Evolutionary conservation across 2,888 invertebrate genomes (phyloP).

Genomic region (Digitonthophagus gazella): DNA sequence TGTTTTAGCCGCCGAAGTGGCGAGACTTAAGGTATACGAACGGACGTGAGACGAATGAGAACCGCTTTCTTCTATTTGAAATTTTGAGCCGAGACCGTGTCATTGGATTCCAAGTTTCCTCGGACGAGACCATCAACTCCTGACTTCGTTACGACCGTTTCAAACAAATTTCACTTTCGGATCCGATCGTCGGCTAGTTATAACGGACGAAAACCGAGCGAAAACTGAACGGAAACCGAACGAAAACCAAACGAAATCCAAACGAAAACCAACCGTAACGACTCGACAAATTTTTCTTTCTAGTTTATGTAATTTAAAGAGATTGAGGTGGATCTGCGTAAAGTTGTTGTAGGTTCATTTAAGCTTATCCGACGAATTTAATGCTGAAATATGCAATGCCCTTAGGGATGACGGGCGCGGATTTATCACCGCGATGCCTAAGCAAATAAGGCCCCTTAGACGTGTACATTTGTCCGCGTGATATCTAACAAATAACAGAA

Average conservation of each 20-base stretch:
- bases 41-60: slow-evolving; percentile 4
- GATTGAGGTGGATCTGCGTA: slow-evolving; percentile 6
- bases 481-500: slow-evolving; percentile 12
- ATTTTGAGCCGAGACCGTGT: not conserved
- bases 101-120: not conserved
- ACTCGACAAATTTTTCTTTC: not conserved
- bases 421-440: slow-evolving; percentile 21
- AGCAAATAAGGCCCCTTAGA: slow-evolving; percentile 20
- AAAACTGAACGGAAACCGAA: no score
- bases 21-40: slow-evolving; percentile 13
- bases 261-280: no score
- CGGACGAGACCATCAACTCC: not conserved
- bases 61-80: not conserved
- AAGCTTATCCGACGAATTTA: slow-evolving; percentile 16
- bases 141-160: not conserved
- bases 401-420: slow-evolving; percentile 22
- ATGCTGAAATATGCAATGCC: slow-evolving; percentile 14
- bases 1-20: slow-evolving; percentile 14
- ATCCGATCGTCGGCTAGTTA: not conserved
- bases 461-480: slow-evolving; percentile 16
- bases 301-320: slow-evolving; percentile 9
- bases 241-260: no score
- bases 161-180: not conserved
- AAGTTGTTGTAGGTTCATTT: slow-evolving; percentile 15
- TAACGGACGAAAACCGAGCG: no score